These are phyloP conservation scores for Gadus macrocephalus DNA, from an alignment of 2,113 vertebrate species.

Conservation along the genomic window DNA sequence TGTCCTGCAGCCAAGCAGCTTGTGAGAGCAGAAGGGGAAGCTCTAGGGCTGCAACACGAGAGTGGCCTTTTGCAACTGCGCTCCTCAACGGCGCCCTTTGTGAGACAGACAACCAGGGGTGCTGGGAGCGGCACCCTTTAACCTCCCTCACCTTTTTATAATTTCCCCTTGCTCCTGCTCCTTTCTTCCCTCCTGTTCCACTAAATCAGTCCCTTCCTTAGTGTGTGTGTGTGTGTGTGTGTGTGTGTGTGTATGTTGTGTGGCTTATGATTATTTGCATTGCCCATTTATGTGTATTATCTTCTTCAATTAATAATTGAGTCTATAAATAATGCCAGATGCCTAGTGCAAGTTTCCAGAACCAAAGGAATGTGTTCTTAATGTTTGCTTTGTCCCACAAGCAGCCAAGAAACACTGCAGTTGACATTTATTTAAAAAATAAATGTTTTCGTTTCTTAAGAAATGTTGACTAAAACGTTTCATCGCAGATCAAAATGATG, in stretches of 20 bases:
- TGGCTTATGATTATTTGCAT: background rate
- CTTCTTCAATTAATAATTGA: background rate
- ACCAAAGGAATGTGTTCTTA: too few species aligned
- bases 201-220: constrained; percentile 51
- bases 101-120: constrained; percentile 73
- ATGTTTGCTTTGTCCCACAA: too few species aligned
- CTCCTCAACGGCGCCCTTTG: constrained; percentile 56
- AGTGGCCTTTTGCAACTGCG: constrained; percentile 55
- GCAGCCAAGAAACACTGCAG: too few species aligned
- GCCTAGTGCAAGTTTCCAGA: too few species aligned
- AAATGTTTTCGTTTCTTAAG: too few species aligned
- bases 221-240: background rate
- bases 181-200: constrained; percentile 44
- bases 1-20: constrained; percentile 56
- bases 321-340: too few species aligned
- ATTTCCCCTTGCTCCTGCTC: constrained; percentile 44
- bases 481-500: too few species aligned
- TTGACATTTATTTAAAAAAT: too few species aligned
- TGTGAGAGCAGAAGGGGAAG: constrained; percentile 60
- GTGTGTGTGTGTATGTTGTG: background rate
- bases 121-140: constrained; percentile 71
- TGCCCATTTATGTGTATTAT: background rate
- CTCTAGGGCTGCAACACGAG: constrained; percentile 71
- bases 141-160: constrained; percentile 62
- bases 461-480: too few species aligned